Evolutionary conservation across 2,888 invertebrate genomes (phyloP), one percentile per base, ranked within the genome.

Genomic region (Baccha elongata): DNA sequence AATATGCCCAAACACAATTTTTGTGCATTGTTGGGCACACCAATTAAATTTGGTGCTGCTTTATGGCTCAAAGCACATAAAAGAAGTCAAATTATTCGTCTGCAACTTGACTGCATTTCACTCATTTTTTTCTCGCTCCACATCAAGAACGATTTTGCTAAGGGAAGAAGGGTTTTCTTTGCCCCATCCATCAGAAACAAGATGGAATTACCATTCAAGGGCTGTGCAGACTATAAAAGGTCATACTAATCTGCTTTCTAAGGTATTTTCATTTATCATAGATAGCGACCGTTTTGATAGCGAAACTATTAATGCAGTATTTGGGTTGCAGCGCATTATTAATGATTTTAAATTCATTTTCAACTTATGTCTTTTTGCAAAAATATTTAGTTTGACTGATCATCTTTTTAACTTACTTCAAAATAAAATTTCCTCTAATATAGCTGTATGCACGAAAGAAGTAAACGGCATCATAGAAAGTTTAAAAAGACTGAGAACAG

Each of bases 191-290:
- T 19, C 19, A 6, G 52, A 52, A 32, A 52, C 17, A 29, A 52
- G 52, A 17, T 52, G 29, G 52, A 52, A 52, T 32, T 52, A 52
- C 2, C 52, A 52, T 17, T 52, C 52, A 6, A 32, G 52, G 17
- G 52, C 52, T 17, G 52, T 32, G 13, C 29, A 29, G 1, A 52
- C 48, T 7, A 48, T 48, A 21, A 48, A 23, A 23, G n/a, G 8
- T 26, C 23, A 48, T 6, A 26, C 11, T 8, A 13, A 13, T 23
- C 13, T 48, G 11, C 26, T 48, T 6, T 23, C 48, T 5, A 48
- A 48, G 2, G 19, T 13, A 1, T 48, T 48, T 1, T 1, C 6
- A 2, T 42, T 15, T 17, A 42, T 42, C 2, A 1, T 17, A 42
- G 17, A 42, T 17, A 42, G 8, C 8, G 15, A 42, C 17, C 13